Base-by-base conservation (phyloP, 2,797 vertebrate genomes). In the Acanthornis magna region DNA sequence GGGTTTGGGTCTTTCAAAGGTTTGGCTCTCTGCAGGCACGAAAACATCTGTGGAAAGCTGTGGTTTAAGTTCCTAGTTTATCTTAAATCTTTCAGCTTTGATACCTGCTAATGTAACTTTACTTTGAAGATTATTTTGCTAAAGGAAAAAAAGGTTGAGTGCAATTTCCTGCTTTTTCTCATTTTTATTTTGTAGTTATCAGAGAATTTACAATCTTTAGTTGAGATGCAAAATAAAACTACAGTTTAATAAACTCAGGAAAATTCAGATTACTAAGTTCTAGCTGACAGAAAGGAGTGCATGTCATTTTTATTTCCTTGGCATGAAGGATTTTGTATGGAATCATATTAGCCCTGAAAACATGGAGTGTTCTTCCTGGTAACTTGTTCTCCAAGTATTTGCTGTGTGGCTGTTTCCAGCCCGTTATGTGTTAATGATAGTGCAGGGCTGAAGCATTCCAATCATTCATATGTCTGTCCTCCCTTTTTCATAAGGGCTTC, bases 391-490 rank as follows among this genome's bases (percentile, higher is more conserved):
- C 82, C 86, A 88, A 85, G 78, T 85, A 82, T 96, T 78, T 89
- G 66, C 73, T 21, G 72, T 3, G 80, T 80, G 94, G 85, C 89
- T 93, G 21, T 96, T 97, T 97, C 85, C 89, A 97, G 88, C 87
- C 97, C 11, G 30, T 96, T 96, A 40, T 85, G 96, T 96, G 94
- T 95, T 98, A 98, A 97, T 96, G 97, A 95, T 58, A 91, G 87
- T 10, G 66, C 80, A 51, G 78, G 90, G 92, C 42, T 89, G 78
- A 76, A 94, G 82, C 97, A 98, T 98, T 98, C 98, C 97, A 84
- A 30, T 88, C 96, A 63, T 98, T 98, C 96, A 95, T 97, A 77
- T 27, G 62, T 82, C 97, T 96, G 79, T 95, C 96, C 97, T 98
- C 95, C 97, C 95, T 97, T 96, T 98, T 95, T 96, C 79, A 38